These are phyloP conservation scores for Marasmarcha lunaedactyla DNA, from an alignment of 2,888 invertebrate species.

Conservation along the genomic window DNA sequence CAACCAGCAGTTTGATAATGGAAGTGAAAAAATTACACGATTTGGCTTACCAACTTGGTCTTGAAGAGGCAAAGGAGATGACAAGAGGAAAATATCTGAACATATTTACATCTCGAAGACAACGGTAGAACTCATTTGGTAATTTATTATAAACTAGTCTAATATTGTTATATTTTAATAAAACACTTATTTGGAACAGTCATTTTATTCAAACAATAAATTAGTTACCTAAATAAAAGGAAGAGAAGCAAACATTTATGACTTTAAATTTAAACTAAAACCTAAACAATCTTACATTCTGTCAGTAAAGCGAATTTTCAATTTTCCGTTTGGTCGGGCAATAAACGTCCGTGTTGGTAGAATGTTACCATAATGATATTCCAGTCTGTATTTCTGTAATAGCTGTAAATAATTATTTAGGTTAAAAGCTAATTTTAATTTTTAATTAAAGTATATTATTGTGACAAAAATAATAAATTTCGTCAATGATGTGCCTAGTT, in stretches of 20 bases:
- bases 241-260: too few relatives aligned
- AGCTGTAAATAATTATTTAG: constrained; percentile 45
- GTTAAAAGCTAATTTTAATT: too few relatives aligned
- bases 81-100: constrained; percentile 94
- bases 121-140: constrained; percentile 24
- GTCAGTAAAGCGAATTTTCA: constrained; percentile 75
- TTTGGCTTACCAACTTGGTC: constrained; percentile 91
- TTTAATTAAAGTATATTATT: too few relatives aligned
- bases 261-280: too few relatives aligned
- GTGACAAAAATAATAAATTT: too few relatives aligned
- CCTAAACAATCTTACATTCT: constrained; percentile 33
- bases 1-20: constrained; percentile 86
- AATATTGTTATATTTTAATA: background rate
- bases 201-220: background rate
- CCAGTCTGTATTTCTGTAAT: constrained; percentile 71
- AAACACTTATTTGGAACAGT: background rate
- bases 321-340: constrained; percentile 69
- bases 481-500: too few relatives aligned
- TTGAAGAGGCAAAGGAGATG: constrained; percentile 97
- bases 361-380: constrained; percentile 77
- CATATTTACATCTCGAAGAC: constrained; percentile 72
- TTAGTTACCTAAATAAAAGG: background rate
- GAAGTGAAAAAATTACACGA: constrained; percentile 96
- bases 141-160: background rate
- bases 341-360: constrained; percentile 68